These are phyloP conservation scores for Sisyra terminalis DNA, from an alignment of 2,888 invertebrate genomes.

Conservation along the genomic window DNA sequence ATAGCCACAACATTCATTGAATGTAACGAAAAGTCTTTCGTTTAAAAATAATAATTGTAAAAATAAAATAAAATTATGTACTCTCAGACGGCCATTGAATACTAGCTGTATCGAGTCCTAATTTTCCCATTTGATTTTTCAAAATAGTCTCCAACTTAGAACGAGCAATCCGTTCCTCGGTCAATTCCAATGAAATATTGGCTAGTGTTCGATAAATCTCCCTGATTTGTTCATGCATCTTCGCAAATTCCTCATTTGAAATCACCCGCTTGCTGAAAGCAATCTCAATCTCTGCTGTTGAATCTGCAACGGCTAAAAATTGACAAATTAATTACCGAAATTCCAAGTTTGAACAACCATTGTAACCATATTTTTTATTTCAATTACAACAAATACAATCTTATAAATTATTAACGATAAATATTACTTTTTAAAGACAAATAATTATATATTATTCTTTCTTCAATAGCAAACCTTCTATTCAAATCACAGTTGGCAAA, in stretches of 20 bases:
- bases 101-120: constrained; percentile 21
- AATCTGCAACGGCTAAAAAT: constrained; percentile 6
- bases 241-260: background rate
- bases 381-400: no score
- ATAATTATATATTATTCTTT: background rate
- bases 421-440: background rate
- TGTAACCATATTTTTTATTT: background rate
- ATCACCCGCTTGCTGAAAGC: background rate
- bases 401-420: background rate
- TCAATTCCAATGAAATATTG: constrained; percentile 21
- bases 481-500: no score
- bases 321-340: constrained; percentile 1
- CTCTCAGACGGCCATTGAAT: constrained; percentile 22
- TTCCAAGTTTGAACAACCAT: background rate
- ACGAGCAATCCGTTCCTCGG: constrained; percentile 24
- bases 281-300: constrained; percentile 1
- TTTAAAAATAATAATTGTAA: no score
- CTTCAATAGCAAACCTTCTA: no score
- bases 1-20: no score
- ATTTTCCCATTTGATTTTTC: constrained; percentile 18
- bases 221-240: constrained; percentile 17
- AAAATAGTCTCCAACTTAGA: constrained; percentile 22
- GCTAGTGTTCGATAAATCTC: constrained; percentile 24
- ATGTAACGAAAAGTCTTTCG: no score
- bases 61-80: background rate